These are phyloP conservation scores for Lutjanus campechanus DNA, from an alignment of 2,797 vertebrate genomes.

Conservation along the genomic window DNA sequence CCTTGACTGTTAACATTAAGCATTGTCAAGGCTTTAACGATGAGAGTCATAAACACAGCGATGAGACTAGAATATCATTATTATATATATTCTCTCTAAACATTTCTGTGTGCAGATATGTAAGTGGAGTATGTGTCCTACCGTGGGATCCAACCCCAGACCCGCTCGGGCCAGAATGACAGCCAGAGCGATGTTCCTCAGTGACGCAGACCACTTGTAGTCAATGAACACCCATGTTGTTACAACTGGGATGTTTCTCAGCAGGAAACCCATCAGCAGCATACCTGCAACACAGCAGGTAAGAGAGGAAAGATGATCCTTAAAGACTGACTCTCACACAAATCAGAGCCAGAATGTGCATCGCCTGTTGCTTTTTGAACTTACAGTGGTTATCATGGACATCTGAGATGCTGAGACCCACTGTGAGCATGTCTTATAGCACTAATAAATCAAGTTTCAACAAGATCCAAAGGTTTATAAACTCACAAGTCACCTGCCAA, in stretches of 20 bases:
- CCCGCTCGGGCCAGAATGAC: slow-evolving; percentile 94
- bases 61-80: neutral
- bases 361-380: slow-evolving; percentile 40
- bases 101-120: neutral
- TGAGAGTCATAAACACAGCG: neutral
- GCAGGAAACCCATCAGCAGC: slow-evolving; percentile 93
- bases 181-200: slow-evolving; percentile 95
- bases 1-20: no score
- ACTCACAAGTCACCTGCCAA: no score
- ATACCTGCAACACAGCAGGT: slow-evolving; percentile 87
- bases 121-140: slow-evolving; percentile 62
- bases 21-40: no score
- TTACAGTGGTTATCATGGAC: slow-evolving; percentile 6
- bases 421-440: neutral
- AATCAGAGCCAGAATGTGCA: neutral
- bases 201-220: slow-evolving; percentile 89
- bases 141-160: slow-evolving; percentile 93
- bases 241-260: slow-evolving; percentile 91
- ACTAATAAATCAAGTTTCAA: neutral
- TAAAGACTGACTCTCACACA: slow-evolving; percentile 10
- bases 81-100: neutral
- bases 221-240: slow-evolving; percentile 86
- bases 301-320: slow-evolving; percentile 46
- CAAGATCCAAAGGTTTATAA: neutral
- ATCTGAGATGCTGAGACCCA: slow-evolving; percentile 22